A percentile compares a stretch with the other conserved stretches of the same genome.
Conservation (phyloP, 2,888 invertebrate genomes). For the Apamea anceps region DNA sequence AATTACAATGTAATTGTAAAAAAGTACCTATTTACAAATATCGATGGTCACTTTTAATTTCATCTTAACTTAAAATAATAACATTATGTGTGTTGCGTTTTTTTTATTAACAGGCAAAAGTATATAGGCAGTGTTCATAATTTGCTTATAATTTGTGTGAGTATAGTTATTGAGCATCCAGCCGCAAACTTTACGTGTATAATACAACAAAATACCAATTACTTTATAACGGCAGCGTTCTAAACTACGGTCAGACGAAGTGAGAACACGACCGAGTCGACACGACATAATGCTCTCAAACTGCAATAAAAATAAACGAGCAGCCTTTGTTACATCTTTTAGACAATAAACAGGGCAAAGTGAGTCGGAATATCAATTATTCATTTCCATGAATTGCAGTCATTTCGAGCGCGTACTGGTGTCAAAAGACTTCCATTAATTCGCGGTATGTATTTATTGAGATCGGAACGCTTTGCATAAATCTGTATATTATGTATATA, state of each 20-base stretch:
- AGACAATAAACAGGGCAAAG: slow-evolving; percentile 27
- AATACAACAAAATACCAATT: slow-evolving; percentile 20
- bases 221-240: slow-evolving; percentile 2
- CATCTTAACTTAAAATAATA: slow-evolving; percentile 36
- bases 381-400: slow-evolving; percentile 33
- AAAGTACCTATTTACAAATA: slow-evolving; percentile 60
- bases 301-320: slow-evolving; percentile 34
- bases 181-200: neutral
- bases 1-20: slow-evolving; percentile 58
- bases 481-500: slow-evolving; percentile 2
- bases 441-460: slow-evolving; percentile 30
- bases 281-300: slow-evolving; percentile 15
- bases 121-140: slow-evolving; percentile 45
- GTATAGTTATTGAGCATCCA: slow-evolving; percentile 27
- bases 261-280: neutral
- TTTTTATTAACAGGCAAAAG: slow-evolving; percentile 28
- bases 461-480: slow-evolving; percentile 23
- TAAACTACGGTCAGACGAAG: neutral
- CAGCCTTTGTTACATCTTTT: slow-evolving; percentile 8
- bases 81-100: slow-evolving; percentile 31
- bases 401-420: slow-evolving; percentile 1
- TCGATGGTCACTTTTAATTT: slow-evolving; percentile 57
- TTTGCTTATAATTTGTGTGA: slow-evolving; percentile 21
- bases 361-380: slow-evolving; percentile 23
- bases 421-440: slow-evolving; percentile 25